Base-by-base conservation (phyloP, 2,888 invertebrate genomes). In the Apeira syringaria region DNA sequence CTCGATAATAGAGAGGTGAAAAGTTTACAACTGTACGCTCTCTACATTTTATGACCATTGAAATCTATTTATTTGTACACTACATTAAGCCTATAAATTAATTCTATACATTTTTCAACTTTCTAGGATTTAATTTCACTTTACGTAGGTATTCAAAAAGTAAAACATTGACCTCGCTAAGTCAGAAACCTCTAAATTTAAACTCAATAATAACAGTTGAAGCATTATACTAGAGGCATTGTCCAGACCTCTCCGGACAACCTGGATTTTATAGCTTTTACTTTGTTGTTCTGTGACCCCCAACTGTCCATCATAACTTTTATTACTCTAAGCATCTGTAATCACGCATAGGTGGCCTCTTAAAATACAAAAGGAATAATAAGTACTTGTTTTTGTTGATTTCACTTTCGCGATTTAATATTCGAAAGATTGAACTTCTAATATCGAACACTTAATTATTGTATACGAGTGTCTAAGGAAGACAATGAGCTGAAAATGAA, bases 251-350 rank as follows among this genome's bases (percentile, higher is more conserved):
- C 57, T 57, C 42, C 46, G 58, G 61, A 64, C 58, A 68, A 56
- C 68, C 69, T 59, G 56, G 53, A 64, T 68, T n/a, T 49, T 40
- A 53, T 53, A 48, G 60, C 62, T 68, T 70, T 69, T 70, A 68
- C 70, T 63, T 56, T 51, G 53, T 57, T 50, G 50, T 44, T 35
- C 18, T 28, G 33, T 58, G 71, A 64, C 75, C 77, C 68, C 62
- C 54, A 70, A 71, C 61, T 66, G 75, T 64, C 75, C 66, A 65
- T 76, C 75, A 71, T 42, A 36, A 50, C 55, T 68, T 68, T 69
- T 65, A 69, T 65, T 63, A 57, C 63, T 68, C 51, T 64, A 67
- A 66, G 61, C 65, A 66, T 61, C 51, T 54, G 61, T 68, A 68
- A 74, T 68, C 63, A 71, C 60, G 56, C 63, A 71, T 60, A 57